A percentile compares a stretch with the other conserved stretches of the same genome.
Conservation (phyloP, 2,113 vertebrate species). For the Nerophis ophidion region DNA sequence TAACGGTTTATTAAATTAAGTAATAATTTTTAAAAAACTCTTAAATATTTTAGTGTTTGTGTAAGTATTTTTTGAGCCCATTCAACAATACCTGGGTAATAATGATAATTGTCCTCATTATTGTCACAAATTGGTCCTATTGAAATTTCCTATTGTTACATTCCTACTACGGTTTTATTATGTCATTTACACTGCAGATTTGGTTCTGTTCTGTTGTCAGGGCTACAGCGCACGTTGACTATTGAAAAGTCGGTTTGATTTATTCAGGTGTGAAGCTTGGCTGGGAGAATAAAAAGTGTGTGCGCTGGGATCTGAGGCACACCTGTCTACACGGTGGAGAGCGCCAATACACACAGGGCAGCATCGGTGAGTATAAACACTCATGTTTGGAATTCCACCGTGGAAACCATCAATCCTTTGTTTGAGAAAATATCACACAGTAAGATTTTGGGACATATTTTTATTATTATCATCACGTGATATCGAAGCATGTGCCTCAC, state of each 20-base stretch:
- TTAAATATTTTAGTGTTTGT: too few species aligned
- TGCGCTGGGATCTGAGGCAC: slow-evolving; percentile 9
- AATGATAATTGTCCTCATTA: too few species aligned
- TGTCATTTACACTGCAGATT: too few species aligned
- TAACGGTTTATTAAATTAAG: too few species aligned
- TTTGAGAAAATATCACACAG: neutral
- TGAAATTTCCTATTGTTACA: too few species aligned
- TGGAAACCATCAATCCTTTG: slow-evolving; percentile 9
- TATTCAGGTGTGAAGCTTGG: slow-evolving; percentile 21
- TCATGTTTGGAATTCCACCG: slow-evolving; percentile 12
- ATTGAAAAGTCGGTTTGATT: neutral
- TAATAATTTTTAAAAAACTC: too few species aligned
- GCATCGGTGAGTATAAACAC: slow-evolving; percentile 2
- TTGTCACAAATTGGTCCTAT: too few species aligned
- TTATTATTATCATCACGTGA: neutral
- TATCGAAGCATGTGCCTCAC: neutral
- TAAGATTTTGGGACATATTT: neutral
- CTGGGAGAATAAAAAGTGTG: neutral
- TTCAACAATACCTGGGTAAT: too few species aligned
- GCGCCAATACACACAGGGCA: slow-evolving; percentile 17
- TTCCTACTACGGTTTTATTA: too few species aligned
- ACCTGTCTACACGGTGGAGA: slow-evolving; percentile 19
- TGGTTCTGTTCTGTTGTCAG: neutral
- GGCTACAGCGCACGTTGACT: neutral
- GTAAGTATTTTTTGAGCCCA: too few species aligned